Base-by-base conservation (phyloP, 2,113 vertebrate genomes). In the Calidris pugnax region DNA sequence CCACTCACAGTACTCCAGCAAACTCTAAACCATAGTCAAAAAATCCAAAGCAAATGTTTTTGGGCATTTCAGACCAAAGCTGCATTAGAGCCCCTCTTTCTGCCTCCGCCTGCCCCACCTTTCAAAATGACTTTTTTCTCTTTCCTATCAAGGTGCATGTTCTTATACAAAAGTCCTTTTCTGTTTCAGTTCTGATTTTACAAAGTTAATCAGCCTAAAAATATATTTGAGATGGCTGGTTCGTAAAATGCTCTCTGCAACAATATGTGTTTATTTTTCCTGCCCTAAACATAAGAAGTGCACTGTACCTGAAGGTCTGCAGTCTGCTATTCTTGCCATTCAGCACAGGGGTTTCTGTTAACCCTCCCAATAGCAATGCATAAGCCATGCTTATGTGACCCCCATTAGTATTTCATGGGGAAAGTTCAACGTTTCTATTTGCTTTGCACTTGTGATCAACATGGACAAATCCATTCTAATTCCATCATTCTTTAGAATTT, bases 401-500 rank as follows among this genome's bases (percentile, higher is more conserved):
- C 43, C 71, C 4, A 10, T 87, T 91, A 91, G 79, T 81, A 66
- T 93, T 95, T 96, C 68, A 76, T 48, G 68, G 55, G 37, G 45
- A 88, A 73, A 83, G 57, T 57, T 87, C 89, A 72, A 7, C 11
- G 8, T 33, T 93, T 94, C 90, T 87, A 84, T 97, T 96, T 96
- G 51, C 74, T 91, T 66, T 78, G 72, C 16, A 10, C 48, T 96
- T 96, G 68, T 80, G 82, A 91, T 93, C 68, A 93, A 79, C 68
- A 37, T 9, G 53, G 81, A 91, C 67, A 91, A 85, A 92, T 92
- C 82, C 93, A 75, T 94, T 93, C 76, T 87, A 78, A 79, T 82
- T 89, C 92, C 53, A 64, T 89, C 51, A 8, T 96, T 96, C 93
- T 78, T 96, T 82, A 83, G 95, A 93, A 53, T 90, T 90, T 93